Base-by-base conservation (phyloP, 2,797 vertebrate genomes). In the Ammospiza maritima region DNA sequence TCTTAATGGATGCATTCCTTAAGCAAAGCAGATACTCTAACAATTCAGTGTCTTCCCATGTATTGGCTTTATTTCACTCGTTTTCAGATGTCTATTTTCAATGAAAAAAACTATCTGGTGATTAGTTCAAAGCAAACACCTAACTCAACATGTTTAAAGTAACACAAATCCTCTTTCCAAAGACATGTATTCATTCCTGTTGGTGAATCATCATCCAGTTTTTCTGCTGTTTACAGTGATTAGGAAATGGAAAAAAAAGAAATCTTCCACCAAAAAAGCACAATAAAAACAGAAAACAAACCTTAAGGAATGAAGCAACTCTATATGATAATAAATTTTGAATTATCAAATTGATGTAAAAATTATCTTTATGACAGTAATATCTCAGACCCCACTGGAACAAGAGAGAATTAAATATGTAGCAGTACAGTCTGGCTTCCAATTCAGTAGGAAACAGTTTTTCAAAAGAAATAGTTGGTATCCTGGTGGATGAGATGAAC, bases 301-400 rank as follows among this genome's bases (percentile, higher is more conserved):
- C 6, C 2, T 14, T 29, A 42, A 42, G 1, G 45, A n/a, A 21
- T 30, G 0, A 51, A 51, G 18, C 0, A 60, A 15, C 10, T 60
- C 14, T 23, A 10, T 44, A 7, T 21, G 67, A 51, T 13, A 10
- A 5, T 30, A 54, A 29, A 13, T 57, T 26, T 53, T 13, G 16
- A 34, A 45, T 40, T 0, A 11, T 40, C 2, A 3, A 19, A 2
- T 69, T 44, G 8, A 16, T 34, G 5, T 3, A 76, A 20, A 73
- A 56, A 57, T 32, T 80, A 18, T 53, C 5, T 27, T 67, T 80
- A 56, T 71, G 13, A 29, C 13, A 65, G 16, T 19, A 61, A 25
- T 53, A 83, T 53, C 88, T 57, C 17, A 14, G 8, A 44, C 14
- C 2, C 18, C 23, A 53, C 5, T 75, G 20, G 12, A 74, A 79